Evolutionary conservation across 1,140 invertebrate species (phyloP).

Genomic region (Procambarus virginalis): DNA sequence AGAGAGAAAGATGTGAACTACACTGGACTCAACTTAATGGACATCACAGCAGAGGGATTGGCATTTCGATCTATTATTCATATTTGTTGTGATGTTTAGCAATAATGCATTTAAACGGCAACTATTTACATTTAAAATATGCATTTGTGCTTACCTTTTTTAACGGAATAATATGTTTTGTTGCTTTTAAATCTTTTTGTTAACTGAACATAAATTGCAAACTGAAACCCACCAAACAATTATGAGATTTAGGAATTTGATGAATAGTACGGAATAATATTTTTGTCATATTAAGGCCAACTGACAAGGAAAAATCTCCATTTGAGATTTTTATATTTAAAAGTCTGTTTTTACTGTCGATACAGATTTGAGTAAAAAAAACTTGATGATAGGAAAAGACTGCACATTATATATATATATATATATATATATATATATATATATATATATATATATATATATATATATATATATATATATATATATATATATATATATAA

Average conservation of each 20-base stretch:
- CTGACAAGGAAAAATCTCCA: slow-evolving; percentile 44
- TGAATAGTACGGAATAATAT: slow-evolving; percentile 24
- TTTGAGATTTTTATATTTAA: background rate
- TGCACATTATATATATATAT: background rate
- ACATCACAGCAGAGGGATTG: slow-evolving; percentile 8
- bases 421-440: background rate
- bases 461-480: no score
- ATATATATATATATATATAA: no score
- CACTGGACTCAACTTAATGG: slow-evolving; percentile 22
- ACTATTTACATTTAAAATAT: slow-evolving; percentile 45
- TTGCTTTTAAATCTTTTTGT: slow-evolving; percentile 32
- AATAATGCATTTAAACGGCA: slow-evolving; percentile 52
- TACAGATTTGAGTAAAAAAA: background rate
- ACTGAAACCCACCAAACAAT: slow-evolving; percentile 33
- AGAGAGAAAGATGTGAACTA: background rate
- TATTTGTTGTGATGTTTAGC: slow-evolving; percentile 44
- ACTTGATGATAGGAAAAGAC: background rate
- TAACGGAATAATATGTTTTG: slow-evolving; percentile 25
- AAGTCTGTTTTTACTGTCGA: background rate
- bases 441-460: no score
- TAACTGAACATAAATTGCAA: slow-evolving; percentile 38
- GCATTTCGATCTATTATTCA: slow-evolving; percentile 45
- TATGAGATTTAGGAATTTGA: slow-evolving; percentile 46
- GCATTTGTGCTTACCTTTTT: slow-evolving; percentile 25
- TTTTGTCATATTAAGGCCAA: slow-evolving; percentile 28